Evolutionary conservation across 2,888 invertebrate species (phyloP).

Genomic region (Limnephilus lunatus): DNA sequence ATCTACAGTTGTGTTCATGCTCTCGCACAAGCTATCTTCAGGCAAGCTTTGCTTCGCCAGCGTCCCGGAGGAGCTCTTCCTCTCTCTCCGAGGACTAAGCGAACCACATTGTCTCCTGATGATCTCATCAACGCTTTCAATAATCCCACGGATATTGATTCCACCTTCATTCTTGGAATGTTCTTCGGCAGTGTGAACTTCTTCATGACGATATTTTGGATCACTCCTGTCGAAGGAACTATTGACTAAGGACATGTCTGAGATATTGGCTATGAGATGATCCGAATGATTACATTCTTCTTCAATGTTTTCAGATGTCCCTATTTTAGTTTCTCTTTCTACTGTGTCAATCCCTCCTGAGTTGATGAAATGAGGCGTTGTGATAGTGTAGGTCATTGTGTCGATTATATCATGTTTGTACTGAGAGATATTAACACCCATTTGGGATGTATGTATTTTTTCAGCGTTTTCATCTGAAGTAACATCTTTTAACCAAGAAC

Average conservation of each 20-base stretch:
- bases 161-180: neutral
- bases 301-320: conserved; percentile 6
- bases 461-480: neutral
- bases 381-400: conserved; percentile 45
- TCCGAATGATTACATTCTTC: conserved; percentile 37
- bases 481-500: conserved; percentile 50
- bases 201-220: neutral
- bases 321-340: conserved; percentile 18
- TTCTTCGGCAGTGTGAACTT: neutral
- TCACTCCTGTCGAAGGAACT: conserved; percentile 57
- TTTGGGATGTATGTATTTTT: neutral
- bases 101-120: neutral
- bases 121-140: conserved; percentile 10
- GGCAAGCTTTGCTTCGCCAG: neutral
- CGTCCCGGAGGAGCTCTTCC: neutral
- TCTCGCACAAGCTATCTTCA: conserved; percentile 32
- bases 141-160: neutral
- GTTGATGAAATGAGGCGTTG: neutral
- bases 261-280: conserved; percentile 59
- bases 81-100: neutral
- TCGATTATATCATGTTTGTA: neutral
- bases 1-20: conserved; percentile 18
- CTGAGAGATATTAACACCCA: conserved; percentile 2
- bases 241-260: conserved; percentile 59
- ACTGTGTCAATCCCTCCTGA: neutral